Percentiles rank a stretch among this genome's conserved stretches.
Evolutionary conservation across 2,797 vertebrate genomes (phyloP).

Genomic region (Ctenopoma multispine): DNA sequence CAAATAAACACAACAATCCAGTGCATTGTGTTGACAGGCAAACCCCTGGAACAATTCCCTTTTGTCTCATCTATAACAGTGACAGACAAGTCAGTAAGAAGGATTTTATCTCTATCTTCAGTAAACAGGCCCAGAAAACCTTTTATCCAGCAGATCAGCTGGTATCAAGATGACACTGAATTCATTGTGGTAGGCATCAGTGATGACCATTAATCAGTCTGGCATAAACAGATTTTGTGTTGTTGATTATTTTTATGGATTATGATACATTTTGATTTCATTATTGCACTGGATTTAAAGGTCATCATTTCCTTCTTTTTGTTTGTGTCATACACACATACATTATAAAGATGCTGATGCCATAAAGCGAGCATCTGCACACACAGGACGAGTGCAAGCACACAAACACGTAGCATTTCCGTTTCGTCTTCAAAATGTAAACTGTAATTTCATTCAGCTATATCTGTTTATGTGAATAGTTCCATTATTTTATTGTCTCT

Average conservation of each 20-base stretch:
- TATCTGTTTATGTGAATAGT: constrained; percentile 19
- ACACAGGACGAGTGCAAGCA: background rate
- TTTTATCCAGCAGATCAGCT: constrained; percentile 23
- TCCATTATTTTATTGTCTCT: constrained; percentile 42
- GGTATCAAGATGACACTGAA: constrained; percentile 8
- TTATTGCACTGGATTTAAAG: constrained; percentile 36
- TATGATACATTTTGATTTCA: constrained; percentile 27
- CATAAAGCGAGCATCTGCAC: constrained; percentile 2
- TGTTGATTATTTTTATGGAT: constrained; percentile 25
- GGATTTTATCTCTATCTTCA: constrained; percentile 37
- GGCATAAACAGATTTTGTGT: constrained; percentile 5
- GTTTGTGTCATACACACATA: background rate
- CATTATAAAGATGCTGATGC: background rate
- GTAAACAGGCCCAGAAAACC: constrained; percentile 5
- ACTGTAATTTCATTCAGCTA: constrained; percentile 10
- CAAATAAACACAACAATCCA: constrained; percentile 51
- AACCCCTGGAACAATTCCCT: constrained; percentile 50
- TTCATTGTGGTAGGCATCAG: constrained; percentile 5
- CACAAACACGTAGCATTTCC: background rate
- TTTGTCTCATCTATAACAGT: constrained; percentile 51
- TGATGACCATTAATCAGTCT: constrained; percentile 26
- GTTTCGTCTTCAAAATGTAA: constrained; percentile 12
- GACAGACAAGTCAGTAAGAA: constrained; percentile 40
- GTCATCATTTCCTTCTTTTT: constrained; percentile 14
- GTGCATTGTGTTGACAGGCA: constrained; percentile 53